Evolutionary conservation across 2,797 vertebrate genomes (phyloP).

Genomic region (Pantherophis vulpinus): DNA sequence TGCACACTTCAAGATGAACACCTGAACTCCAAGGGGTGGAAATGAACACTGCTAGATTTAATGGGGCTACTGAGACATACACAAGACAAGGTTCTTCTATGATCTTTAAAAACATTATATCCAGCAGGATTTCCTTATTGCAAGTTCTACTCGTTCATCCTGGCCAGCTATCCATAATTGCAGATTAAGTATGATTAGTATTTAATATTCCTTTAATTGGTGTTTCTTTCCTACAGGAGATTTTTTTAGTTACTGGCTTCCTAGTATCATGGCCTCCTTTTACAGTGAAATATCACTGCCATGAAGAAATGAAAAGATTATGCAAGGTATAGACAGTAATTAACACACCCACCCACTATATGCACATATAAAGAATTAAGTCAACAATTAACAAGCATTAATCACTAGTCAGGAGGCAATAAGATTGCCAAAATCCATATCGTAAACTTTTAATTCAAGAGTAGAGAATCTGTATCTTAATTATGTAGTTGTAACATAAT

Average conservation of each 20-base stretch:
- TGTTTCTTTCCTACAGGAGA: neutral
- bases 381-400: neutral
- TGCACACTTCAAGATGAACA: neutral
- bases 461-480: neutral
- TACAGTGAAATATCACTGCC: neutral
- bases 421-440: neutral
- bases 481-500: neutral
- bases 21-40: neutral
- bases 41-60: neutral
- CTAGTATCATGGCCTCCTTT: neutral
- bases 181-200: neutral
- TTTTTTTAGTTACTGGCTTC: neutral
- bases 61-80: neutral
- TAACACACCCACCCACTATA: neutral
- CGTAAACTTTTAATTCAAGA: neutral
- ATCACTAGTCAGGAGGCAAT: neutral
- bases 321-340: neutral
- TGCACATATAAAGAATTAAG: neutral
- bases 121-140: neutral
- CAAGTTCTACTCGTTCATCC: neutral
- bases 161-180: neutral
- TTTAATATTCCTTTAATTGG: neutral
- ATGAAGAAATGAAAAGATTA: neutral
- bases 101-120: neutral
- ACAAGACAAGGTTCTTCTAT: neutral